Evolutionary conservation across 1,140 invertebrate genomes (phyloP).

Genomic region (Coenobita brevimanus): DNA sequence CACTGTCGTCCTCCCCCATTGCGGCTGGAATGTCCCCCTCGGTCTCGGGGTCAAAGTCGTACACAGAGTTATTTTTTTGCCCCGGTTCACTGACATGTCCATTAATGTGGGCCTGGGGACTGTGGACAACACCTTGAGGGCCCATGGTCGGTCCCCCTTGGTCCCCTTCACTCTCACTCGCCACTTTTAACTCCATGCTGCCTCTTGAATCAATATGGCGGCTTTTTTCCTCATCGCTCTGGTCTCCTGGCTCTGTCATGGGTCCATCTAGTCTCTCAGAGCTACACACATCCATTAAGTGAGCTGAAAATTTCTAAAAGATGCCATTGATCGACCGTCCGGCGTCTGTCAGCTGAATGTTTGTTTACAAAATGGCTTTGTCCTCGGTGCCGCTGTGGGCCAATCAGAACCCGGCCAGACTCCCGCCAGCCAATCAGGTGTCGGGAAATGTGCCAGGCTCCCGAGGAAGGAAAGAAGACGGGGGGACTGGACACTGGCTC

Average conservation of each 20-base stretch:
- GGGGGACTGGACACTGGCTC: constrained; percentile 31
- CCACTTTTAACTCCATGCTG: constrained; percentile 43
- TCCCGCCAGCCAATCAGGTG: constrained; percentile 59
- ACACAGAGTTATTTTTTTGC: constrained; percentile 57
- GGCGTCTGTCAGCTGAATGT: constrained; percentile 70
- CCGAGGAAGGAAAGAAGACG: constrained; percentile 34
- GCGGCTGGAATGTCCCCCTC: constrained; percentile 25
- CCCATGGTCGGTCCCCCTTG: constrained; percentile 5
- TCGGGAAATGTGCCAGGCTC: constrained; percentile 32
- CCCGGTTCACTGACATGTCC: constrained; percentile 8
- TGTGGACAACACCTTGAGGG: constrained; percentile 32
- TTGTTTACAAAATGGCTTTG: constrained; percentile 70
- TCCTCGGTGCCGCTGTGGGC: constrained; percentile 52
- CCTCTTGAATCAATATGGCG: constrained; percentile 47
- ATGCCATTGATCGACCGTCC: constrained; percentile 69
- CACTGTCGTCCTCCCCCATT: constrained; percentile 9
- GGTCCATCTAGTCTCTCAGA: constrained; percentile 37
- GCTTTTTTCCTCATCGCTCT: constrained; percentile 41
- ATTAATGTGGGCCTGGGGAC: constrained; percentile 15
- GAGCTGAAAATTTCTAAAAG: constrained; percentile 63
- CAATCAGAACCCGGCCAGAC: constrained; percentile 54
- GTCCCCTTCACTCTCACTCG: constrained; percentile 2
- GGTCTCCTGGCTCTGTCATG: constrained; percentile 53
- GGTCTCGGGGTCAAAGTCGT: constrained; percentile 64
- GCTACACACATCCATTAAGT: constrained; percentile 68